phyloP scores from a whole-genome alignment of 92 coral and sea anemone species.

The Umimayanthus kanabou region DNA sequence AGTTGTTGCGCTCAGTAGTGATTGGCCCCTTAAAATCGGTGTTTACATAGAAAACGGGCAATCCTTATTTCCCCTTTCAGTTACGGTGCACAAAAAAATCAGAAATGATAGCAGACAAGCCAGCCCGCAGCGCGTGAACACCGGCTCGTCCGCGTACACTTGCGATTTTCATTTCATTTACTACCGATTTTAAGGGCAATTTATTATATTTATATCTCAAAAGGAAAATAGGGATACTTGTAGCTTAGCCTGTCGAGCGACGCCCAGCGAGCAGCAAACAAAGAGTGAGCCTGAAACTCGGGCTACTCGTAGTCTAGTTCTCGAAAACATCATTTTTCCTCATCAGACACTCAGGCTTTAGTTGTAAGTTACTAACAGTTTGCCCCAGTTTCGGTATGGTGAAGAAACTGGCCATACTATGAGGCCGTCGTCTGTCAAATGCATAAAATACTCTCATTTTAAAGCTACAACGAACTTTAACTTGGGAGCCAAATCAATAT shows the following conservation, averaged over 20 bases:
- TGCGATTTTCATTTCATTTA: neutral
- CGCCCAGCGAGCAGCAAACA: conserved; percentile 20
- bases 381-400: conserved; percentile 14
- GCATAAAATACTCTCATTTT: conserved; percentile 22
- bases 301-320: too few species aligned
- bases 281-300: conserved; percentile 5
- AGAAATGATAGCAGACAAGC: too few species aligned
- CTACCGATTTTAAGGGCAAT: conserved; percentile 8
- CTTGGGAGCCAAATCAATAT: conserved; percentile 29
- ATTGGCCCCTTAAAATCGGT: too few species aligned
- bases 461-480: conserved; percentile 14
- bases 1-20: too few species aligned
- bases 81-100: too few species aligned
- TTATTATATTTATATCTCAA: conserved; percentile 10
- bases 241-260: conserved; percentile 26
- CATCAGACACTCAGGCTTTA: conserved; percentile 20
- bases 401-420: conserved; percentile 19
- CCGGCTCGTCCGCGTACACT: neutral
- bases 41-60: too few species aligned
- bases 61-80: too few species aligned
- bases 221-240: conserved; percentile 26
- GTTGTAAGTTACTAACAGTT: conserved; percentile 21
- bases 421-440: conserved; percentile 22
- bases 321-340: conserved; percentile 25
- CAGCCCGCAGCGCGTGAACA: too few species aligned